Conservation (phyloP, 2,888 invertebrate genomes). For the Linyphia triangularis region DNA sequence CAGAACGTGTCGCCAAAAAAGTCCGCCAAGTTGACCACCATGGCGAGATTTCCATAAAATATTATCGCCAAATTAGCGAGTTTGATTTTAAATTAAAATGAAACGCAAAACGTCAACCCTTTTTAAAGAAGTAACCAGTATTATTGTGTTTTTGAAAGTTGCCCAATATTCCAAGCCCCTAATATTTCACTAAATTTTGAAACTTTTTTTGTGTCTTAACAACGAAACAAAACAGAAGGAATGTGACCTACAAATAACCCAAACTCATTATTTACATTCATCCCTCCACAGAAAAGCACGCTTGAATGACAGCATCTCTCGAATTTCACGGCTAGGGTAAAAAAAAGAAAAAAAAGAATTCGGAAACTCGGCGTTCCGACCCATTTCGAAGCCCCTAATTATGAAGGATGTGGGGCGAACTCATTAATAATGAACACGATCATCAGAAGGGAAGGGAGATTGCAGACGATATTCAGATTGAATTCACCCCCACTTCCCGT, state of each 20-base stretch:
- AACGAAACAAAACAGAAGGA: background rate
- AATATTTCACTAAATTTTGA: too few species aligned
- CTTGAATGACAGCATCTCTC: slow-evolving; percentile 63
- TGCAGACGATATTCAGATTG: background rate
- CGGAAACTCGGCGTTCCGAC: slow-evolving; percentile 24
- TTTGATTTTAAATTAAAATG: too few species aligned
- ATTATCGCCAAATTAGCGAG: too few species aligned
- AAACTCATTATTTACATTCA: background rate
- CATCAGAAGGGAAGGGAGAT: background rate
- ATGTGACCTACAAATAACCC: slow-evolving; percentile 24
- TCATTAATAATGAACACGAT: background rate
- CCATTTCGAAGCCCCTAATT: slow-evolving; percentile 17
- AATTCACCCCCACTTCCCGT: background rate
- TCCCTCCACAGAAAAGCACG: slow-evolving; percentile 12
- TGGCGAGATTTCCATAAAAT: too few species aligned
- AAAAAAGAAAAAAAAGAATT: slow-evolving; percentile 63
- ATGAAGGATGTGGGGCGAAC: background rate
- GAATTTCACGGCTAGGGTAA: slow-evolving; percentile 51
- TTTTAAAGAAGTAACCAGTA: too few species aligned
- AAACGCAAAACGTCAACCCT: too few species aligned
- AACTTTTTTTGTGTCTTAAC: too few species aligned
- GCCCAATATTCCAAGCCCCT: too few species aligned
- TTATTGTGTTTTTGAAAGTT: too few species aligned
- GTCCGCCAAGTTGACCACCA: too few species aligned
- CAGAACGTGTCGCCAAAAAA: too few species aligned